phyloP scores from a whole-genome alignment of 2,888 invertebrate species.

The Uropetala carovei region DNA sequence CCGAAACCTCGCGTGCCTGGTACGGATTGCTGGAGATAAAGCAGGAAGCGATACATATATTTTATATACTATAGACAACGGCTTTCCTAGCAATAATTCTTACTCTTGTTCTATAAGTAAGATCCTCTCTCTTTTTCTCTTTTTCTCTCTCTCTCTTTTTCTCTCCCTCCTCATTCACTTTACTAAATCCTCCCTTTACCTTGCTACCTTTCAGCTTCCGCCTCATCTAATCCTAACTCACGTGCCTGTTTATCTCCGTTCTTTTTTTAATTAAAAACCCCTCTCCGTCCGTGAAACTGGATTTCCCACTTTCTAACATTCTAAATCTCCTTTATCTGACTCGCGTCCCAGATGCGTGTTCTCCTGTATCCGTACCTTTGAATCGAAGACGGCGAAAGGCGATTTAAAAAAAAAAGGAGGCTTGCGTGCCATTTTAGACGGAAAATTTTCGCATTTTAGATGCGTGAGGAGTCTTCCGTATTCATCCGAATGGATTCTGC shows the following conservation, averaged over 20 bases:
- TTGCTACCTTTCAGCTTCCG: background rate
- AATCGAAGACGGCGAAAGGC: slow-evolving; percentile 23
- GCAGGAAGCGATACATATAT: background rate
- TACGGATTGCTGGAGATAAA: background rate
- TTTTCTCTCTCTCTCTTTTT: background rate
- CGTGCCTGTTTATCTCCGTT: background rate
- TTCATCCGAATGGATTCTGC: background rate
- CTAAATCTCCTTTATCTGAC: slow-evolving; percentile 1
- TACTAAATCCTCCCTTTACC: background rate
- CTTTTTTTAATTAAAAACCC: background rate
- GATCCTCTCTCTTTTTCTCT: background rate
- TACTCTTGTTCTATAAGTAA: background rate
- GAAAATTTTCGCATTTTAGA: background rate
- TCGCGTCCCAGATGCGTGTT: slow-evolving; percentile 35
- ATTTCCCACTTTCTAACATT: slow-evolving; percentile 40
- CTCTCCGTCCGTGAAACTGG: background rate
- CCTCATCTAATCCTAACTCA: background rate
- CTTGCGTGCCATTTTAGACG: background rate
- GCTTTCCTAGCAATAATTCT: background rate
- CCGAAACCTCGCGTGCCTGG: no score
- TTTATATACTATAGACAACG: background rate
- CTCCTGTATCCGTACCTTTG: background rate
- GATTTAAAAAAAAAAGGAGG: background rate
- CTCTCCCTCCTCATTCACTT: background rate
- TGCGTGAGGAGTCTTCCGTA: background rate